Evolutionary conservation across 2,888 invertebrate genomes (phyloP).

Genomic region (Tillus elongatus): DNA sequence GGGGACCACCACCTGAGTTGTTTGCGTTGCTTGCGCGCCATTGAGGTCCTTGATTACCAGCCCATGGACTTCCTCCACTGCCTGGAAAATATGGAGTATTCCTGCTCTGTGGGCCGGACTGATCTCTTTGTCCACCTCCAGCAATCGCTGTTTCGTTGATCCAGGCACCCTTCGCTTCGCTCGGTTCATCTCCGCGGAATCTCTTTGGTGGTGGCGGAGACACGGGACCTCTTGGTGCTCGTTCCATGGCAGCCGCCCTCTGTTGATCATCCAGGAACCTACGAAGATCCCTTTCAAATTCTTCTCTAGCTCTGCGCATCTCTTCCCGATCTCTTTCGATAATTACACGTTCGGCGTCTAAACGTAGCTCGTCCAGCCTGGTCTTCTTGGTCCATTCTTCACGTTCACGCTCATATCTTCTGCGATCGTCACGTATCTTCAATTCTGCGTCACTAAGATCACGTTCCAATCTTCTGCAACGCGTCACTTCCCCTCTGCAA

Average conservation of each 20-base stretch:
- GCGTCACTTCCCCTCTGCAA: constrained; percentile 1
- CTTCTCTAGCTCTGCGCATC: not conserved
- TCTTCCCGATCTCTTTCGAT: not conserved
- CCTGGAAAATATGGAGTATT: too few relatives aligned
- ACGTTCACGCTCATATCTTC: constrained; percentile 1
- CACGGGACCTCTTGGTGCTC: too few relatives aligned
- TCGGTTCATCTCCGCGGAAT: not conserved
- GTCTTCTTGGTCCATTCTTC: not conserved
- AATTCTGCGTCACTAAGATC: not conserved
- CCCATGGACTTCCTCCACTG: too few relatives aligned
- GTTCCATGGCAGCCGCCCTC: not conserved
- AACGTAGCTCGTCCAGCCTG: not conserved
- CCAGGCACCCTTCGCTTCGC: not conserved
- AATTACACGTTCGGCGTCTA: not conserved
- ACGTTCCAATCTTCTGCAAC: not conserved
- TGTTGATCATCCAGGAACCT: not conserved
- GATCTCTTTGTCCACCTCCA: not conserved
- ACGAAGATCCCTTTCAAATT: constrained; percentile 2
- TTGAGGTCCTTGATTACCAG: not conserved
- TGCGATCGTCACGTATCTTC: constrained; percentile 1
- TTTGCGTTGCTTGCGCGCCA: not conserved
- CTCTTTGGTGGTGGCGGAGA: not conserved
- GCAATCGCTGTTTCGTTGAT: not conserved
- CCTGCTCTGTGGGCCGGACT: not conserved
- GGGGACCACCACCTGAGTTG: not conserved